These are phyloP conservation scores for Mythimna pallens DNA, from an alignment of 2,888 invertebrate genomes.

Conservation along the genomic window DNA sequence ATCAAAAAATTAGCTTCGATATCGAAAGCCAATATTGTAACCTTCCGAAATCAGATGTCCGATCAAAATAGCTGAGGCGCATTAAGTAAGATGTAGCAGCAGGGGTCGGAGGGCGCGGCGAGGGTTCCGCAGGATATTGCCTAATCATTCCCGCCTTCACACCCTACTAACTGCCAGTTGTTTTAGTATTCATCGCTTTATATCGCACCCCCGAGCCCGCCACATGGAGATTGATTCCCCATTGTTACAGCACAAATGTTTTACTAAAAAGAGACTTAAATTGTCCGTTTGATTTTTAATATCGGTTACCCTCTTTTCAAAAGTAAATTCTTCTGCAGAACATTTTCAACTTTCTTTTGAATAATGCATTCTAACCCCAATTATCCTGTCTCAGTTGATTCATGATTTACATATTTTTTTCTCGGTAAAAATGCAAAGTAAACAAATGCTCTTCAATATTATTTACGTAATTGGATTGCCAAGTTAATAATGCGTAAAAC, in stretches of 20 bases:
- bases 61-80: conserved; percentile 81
- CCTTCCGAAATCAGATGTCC: conserved; percentile 84
- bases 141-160: conserved; percentile 89
- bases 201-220: conserved; percentile 69
- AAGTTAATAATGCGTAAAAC: conserved; percentile 90
- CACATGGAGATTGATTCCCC: conserved; percentile 81
- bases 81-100: conserved; percentile 87
- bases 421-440: conserved; percentile 55
- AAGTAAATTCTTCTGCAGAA: conserved; percentile 10
- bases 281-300: conserved; percentile 67
- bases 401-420: conserved; percentile 58
- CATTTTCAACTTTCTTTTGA: conserved; percentile 46
- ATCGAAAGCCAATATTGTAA: conserved; percentile 77
- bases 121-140: conserved; percentile 88
- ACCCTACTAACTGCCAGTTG: conserved; percentile 89
- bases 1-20: conserved; percentile 68
- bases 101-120: conserved; percentile 81
- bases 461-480: conserved; percentile 88
- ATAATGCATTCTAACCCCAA: conserved; percentile 56
- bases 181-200: conserved; percentile 89
- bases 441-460: conserved; percentile 78
- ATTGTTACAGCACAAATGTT: conserved; percentile 79
- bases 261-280: conserved; percentile 74
- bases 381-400: conserved; percentile 53
- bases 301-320: conserved; percentile 46